Evolutionary conservation across 2,888 invertebrate species (phyloP), one percentile per base, ranked within the genome.

Genomic region (Ellobium chinense): DNA sequence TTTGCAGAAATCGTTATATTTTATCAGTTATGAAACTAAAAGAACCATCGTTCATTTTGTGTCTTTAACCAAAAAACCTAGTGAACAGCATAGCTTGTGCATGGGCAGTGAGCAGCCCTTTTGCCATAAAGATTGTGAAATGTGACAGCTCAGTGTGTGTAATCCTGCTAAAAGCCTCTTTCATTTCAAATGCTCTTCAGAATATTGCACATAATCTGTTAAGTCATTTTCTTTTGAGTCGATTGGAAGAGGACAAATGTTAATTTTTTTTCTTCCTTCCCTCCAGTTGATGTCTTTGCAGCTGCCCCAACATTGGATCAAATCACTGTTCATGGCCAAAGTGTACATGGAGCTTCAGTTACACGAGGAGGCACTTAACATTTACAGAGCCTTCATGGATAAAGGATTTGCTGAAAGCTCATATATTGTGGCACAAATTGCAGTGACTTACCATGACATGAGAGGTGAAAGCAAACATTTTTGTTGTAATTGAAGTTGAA

Each of bases 241-340:
- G 37, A 18, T 46, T 46, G 7, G 7, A 18, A 9, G 36, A 29
- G 24, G 4, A n/a, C 4, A 18, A 46, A 18, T 12, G 31, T 69
- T 9, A n/a, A 5, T 37, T 46, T 14, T 46, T 27, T 27, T 69
- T 39, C 36, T 14, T n/a, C n/a, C n/a, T 29, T n/a, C 29, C 5
- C 56, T 56, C 73, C 90, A 94, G 94, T 88, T 94, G 81, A 89
- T 91, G 78, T 91, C 92, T 18, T 88, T 95, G 75, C 85, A 90
- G 4, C 90, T 95, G 31, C 98, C 98, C 0, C 95, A 96, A 85
- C 97, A 98, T 93, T 99, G 99, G 99, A 97, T 99, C 95, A 96
- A 96, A 92, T 95, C 97, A 86, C 96, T 99, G 91, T 99, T 99
- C 93, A 94, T 96, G 82, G 98, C 96, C 0, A 97, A 98, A 92